Evolutionary conservation across 1,140 invertebrate genomes (phyloP).

Genomic region (Popillia japonica): DNA sequence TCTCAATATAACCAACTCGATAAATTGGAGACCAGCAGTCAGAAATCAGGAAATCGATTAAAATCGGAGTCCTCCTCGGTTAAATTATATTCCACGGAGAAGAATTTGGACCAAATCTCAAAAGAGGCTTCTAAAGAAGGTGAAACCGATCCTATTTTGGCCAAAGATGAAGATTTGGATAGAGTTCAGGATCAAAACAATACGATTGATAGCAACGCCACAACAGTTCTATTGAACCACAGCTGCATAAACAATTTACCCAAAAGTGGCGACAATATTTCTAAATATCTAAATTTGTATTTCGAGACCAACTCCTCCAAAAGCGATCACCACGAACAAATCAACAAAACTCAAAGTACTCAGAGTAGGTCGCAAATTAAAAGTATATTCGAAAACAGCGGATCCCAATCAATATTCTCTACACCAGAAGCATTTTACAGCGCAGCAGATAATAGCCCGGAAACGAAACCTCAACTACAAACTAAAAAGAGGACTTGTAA

Average conservation of each 20-base stretch:
- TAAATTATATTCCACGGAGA: not conserved
- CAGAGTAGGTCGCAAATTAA: not conserved
- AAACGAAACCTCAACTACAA: not conserved
- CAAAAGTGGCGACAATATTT: not conserved
- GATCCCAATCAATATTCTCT: not conserved
- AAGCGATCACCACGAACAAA: not conserved
- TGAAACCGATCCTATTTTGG: no score
- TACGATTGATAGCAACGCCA: not conserved
- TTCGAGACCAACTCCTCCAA: not conserved
- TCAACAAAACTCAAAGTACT: not conserved
- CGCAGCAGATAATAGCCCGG: not conserved
- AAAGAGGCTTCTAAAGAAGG: no score
- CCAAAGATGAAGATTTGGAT: no score
- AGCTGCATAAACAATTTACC: not conserved
- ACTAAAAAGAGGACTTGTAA: not conserved
- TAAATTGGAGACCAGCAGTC: not conserved
- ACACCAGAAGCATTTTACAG: not conserved
- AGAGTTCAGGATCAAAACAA: not conserved
- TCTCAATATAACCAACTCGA: no score
- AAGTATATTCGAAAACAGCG: not conserved
- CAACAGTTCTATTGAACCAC: not conserved
- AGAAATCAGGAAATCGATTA: not conserved
- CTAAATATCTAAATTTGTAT: not conserved
- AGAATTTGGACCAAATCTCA: no score
- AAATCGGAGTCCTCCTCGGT: not conserved